Base-by-base conservation (phyloP, 2,888 invertebrate species). In the Drosophila nr. perissopoda region DNA sequence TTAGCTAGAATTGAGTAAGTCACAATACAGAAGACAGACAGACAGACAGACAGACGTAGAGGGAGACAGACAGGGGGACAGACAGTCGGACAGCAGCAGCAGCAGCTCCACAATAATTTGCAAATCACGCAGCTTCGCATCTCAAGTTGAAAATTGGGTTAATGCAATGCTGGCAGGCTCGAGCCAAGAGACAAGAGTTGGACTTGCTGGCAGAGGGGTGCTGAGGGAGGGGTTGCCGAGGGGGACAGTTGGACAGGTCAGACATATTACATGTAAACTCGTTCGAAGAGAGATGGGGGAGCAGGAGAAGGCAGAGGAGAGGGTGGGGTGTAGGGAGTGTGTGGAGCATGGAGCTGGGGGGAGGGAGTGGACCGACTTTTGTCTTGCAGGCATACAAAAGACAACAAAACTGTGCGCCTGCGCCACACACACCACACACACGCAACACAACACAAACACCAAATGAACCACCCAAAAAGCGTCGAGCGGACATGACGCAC, bases 91-190 rank as follows among this genome's bases (percentile, higher is more conserved):
- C 61, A 56, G 65, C 63, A 59, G 38, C 69, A 54, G 51, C 59
- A 16, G 46, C 63, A 57, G 60, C 63, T 69, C 33, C 48, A 69
- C 64, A 68, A 70, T 88, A 88, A 90, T 88, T 88, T 88, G 88
- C 90, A 90, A 90, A 88, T 90, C 90, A 88, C 89, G 87, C 88
- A 82, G 82, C 83, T 83, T 86, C 88, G 83, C 88, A 89, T 85
- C 90, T 81, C 89, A 86, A 86, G 87, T 76, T 83, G 84, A 75
- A 84, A 84, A 85, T 88, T 88, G 87, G 90, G 90, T 88, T 88
- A 88, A 88, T 88, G 88, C 87, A 90, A 85, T 86, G 81, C 81
- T 82, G 82, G 65, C 70, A 76, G 77, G 60, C 66, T 46, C 57
- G 49, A 63, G 34, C 63, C 61, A 54, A 54, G 54, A 25, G 25